Base-by-base conservation (phyloP, 2,888 invertebrate genomes). In the Falcaria lacertinaria region DNA sequence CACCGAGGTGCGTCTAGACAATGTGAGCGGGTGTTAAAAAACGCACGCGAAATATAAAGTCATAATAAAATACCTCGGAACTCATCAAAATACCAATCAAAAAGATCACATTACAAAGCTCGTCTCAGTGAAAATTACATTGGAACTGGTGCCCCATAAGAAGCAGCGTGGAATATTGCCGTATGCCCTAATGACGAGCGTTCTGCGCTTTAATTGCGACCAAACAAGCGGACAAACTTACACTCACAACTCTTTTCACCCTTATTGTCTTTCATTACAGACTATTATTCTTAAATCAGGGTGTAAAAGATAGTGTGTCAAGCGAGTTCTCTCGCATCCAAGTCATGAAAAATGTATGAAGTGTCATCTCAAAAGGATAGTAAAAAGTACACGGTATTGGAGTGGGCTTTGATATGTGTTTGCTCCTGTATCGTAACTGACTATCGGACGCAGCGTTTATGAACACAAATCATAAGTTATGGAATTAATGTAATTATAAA, bases 81-180 rank as follows among this genome's bases (percentile, higher is more conserved):
- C 77, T 74, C 77, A 82, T 81, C 80, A 77, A 79, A 80, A 80
- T 73, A 74, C 80, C 81, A 71, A 80, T 81, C 78, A 70, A 69
- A 37, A 65, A 69, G 79, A 76, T 78, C 73, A 69, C 70, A 79
- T 77, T 72, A 65, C 70, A 64, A 60, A 63, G 69, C 65, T 69
- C 75, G 69, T 50, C 60, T 64, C 54, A 61, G 69, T 62, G 69
- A 62, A 69, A 70, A 76, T 70, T 69, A 65, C 67, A 34, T 22
- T 57, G 44, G 41, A 33, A 50, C 52, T 48, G 54, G 60, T 58
- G 46, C 28, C 43, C 42, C 42, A 36, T 43, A 86, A 87, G 84
- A 88, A 86, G 64, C 73, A 84, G 73, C 88, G 88, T 87, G 87
- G 88, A 88, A 86, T 88, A 88, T 88, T 85, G 81, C 80, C 85